These are phyloP conservation scores for Ceyx cyanopectus DNA, from an alignment of 2,113 vertebrate genomes.

Conservation along the genomic window DNA sequence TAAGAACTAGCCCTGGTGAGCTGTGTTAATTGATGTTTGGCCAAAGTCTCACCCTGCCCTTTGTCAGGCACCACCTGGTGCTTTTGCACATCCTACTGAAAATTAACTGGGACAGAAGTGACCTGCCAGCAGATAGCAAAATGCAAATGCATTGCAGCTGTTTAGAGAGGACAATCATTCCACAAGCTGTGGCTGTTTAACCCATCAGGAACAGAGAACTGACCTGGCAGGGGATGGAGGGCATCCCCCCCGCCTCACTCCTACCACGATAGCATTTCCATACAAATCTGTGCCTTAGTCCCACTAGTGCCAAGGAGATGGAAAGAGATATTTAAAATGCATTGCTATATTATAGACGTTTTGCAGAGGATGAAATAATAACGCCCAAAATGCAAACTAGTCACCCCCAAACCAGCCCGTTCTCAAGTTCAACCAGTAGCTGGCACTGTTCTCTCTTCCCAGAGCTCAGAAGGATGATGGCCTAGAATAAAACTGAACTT, in stretches of 20 bases:
- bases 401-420: neutral
- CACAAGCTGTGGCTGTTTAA: neutral
- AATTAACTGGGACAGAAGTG: neutral
- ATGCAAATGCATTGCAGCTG: neutral
- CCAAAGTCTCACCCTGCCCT: neutral
- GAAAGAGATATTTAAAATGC: neutral
- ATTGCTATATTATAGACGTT: neutral
- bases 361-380: neutral
- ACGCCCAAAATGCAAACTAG: neutral
- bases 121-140: neutral
- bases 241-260: neutral
- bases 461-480: neutral
- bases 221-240: neutral
- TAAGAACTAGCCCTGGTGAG: neutral
- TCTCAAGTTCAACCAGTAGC: constrained; percentile 8
- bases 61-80: neutral
- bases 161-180: neutral
- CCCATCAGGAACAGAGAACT: fast-evolving
- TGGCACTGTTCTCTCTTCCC: constrained; percentile 9
- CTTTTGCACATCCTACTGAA: neutral
- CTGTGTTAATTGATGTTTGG: neutral
- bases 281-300: neutral
- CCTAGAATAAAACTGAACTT: neutral
- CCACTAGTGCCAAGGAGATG: neutral
- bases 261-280: neutral